Evolutionary conservation across 1,140 invertebrate genomes (phyloP).

Genomic region (Achroia grisella): DNA sequence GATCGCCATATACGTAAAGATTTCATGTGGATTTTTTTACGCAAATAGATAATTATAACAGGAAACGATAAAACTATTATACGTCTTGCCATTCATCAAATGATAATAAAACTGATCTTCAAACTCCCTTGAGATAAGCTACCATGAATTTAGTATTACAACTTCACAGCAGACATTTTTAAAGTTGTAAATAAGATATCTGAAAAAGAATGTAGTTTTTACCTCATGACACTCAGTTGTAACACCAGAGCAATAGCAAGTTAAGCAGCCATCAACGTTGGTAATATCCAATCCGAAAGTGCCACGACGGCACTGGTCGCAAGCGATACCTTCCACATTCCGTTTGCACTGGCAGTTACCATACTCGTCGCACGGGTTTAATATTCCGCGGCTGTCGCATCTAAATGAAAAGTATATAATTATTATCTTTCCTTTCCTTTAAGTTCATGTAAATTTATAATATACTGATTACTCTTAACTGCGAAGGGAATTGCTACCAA

Average conservation of each 20-base stretch:
- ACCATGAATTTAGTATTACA: not conserved
- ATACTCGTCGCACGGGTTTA: conserved; percentile 74
- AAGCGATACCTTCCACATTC: conserved; percentile 85
- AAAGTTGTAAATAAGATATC: too few species aligned
- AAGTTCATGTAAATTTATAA: too few species aligned
- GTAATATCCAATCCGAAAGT: conserved; percentile 85
- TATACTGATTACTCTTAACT: too few species aligned
- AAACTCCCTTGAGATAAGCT: too few species aligned
- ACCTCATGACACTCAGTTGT: conserved; percentile 82
- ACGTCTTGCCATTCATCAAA: too few species aligned
- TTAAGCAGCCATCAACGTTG: conserved; percentile 88
- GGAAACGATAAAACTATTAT: too few species aligned
- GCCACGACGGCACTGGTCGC: conserved; percentile 86
- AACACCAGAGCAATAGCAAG: conserved; percentile 95
- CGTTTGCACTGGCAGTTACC: conserved; percentile 76
- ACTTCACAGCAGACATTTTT: not conserved
- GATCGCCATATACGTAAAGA: too few species aligned
- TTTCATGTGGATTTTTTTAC: too few species aligned
- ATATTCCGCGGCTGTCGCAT: conserved; percentile 57
- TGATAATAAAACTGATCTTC: too few species aligned
- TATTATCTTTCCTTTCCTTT: not conserved
- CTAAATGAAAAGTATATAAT: conserved; percentile 20
- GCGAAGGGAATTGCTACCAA: too few species aligned
- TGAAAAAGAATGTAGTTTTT: too few species aligned
- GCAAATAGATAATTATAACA: too few species aligned